phyloP scores from a whole-genome alignment of 2,113 vertebrate genomes.

The Serilophus lunatus region DNA sequence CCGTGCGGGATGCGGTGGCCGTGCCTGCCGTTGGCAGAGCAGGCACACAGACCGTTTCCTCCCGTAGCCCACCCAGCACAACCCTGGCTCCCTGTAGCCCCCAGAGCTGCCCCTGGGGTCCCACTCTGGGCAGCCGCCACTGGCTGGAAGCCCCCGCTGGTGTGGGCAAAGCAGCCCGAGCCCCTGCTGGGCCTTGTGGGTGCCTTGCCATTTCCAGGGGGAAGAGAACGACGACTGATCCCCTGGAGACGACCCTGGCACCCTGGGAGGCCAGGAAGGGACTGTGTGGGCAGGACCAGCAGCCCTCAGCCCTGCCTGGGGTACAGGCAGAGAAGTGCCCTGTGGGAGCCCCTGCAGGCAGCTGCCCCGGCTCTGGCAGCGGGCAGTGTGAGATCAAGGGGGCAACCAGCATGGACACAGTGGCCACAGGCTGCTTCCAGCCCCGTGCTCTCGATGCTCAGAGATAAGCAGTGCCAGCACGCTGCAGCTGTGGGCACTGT shows the following conservation, averaged over 20 bases:
- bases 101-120: background rate
- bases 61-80: background rate
- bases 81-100: too few species aligned
- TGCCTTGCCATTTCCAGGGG: background rate
- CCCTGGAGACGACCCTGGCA: too few species aligned
- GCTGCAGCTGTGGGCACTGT: background rate
- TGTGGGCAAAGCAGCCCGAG: background rate
- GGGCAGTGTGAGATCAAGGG: background rate
- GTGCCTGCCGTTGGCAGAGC: background rate
- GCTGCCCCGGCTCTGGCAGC: background rate
- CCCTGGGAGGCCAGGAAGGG: background rate
- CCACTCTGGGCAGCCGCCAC: background rate
- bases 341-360: too few species aligned
- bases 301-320: too few species aligned
- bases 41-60: background rate
- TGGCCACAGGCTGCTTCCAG: background rate
- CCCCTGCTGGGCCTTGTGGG: background rate
- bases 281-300: background rate
- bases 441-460: background rate
- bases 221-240: background rate
- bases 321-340: background rate
- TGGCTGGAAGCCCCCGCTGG: background rate
- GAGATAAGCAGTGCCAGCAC: background rate
- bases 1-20: too few species aligned
- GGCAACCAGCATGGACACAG: background rate